Evolutionary conservation across 2,888 invertebrate species (phyloP).

Genomic region (Cerceris ruficornis): DNA sequence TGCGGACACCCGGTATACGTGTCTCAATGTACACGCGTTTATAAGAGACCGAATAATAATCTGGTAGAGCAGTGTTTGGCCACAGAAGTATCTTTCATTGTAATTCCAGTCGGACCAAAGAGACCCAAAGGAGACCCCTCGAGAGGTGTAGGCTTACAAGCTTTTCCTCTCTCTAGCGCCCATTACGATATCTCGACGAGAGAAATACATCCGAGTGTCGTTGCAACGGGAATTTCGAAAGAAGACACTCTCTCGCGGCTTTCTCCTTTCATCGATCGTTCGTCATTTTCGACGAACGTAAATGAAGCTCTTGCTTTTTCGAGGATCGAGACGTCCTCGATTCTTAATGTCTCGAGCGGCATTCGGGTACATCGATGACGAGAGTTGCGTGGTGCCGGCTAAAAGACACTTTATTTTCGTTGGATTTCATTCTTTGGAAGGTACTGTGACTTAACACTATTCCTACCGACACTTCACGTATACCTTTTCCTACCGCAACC

Average conservation of each 20-base stretch:
- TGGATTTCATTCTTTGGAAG: no score
- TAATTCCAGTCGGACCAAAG: constrained; percentile 55
- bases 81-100: constrained; percentile 80
- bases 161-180: constrained; percentile 37
- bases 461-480: no score
- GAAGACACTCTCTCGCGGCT: constrained; percentile 8
- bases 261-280: not conserved
- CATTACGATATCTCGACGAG: constrained; percentile 13
- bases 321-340: no score
- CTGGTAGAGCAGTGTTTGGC: constrained; percentile 76
- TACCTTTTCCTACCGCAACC: no score
- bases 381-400: no score
- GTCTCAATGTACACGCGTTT: constrained; percentile 16
- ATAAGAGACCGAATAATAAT: constrained; percentile 58
- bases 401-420: no score
- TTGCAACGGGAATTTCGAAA: not conserved
- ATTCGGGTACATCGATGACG: no score
- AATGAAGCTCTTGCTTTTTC: not conserved
- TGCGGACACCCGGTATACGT: constrained; percentile 75
- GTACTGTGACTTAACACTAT: no score
- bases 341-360: no score
- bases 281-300: not conserved
- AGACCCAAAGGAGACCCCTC: constrained; percentile 33
- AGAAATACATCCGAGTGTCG: not conserved
- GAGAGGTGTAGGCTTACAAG: constrained; percentile 67